These are phyloP conservation scores for Meteorus colon DNA, from an alignment of 2,888 invertebrate genomes.

Conservation along the genomic window DNA sequence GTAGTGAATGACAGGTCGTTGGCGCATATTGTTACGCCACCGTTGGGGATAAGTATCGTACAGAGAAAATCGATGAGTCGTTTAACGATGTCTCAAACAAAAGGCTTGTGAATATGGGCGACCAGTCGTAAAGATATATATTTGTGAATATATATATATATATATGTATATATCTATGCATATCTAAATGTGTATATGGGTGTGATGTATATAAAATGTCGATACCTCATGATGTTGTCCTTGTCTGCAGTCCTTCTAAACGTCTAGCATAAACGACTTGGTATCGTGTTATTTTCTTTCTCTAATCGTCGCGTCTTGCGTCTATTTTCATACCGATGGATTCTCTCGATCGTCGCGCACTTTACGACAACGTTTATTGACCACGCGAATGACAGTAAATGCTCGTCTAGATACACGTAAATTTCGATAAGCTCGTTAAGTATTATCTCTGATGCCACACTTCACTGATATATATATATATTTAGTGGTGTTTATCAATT, in stretches of 20 bases:
- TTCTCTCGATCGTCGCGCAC: neutral
- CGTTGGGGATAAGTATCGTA: neutral
- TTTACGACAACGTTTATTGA: conserved; percentile 29
- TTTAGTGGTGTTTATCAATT: neutral
- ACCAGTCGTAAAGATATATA: neutral
- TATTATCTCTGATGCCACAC: neutral
- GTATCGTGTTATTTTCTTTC: conserved; percentile 11
- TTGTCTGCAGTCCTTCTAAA: conserved; percentile 2
- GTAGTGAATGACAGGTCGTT: conserved; percentile 31
- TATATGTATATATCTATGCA: too few relatives aligned
- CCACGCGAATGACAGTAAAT: conserved; percentile 9
- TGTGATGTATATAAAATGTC: neutral
- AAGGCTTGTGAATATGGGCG: neutral
- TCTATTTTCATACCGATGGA: conserved; percentile 9
- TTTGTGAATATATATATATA: neutral
- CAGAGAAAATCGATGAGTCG: conserved; percentile 37
- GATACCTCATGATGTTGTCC: conserved; percentile 1
- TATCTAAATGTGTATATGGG: too few relatives aligned
- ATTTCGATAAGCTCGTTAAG: conserved; percentile 20
- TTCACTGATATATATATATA: neutral
- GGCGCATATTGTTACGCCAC: conserved; percentile 28
- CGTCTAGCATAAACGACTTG: conserved; percentile 8
- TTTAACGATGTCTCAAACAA: conserved; percentile 35
- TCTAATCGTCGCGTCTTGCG: neutral
- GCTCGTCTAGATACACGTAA: conserved; percentile 5